Evolutionary conservation across 2,888 invertebrate species (phyloP), one percentile per base, ranked within the genome.

Genomic region (Drosophila melanosoma): DNA sequence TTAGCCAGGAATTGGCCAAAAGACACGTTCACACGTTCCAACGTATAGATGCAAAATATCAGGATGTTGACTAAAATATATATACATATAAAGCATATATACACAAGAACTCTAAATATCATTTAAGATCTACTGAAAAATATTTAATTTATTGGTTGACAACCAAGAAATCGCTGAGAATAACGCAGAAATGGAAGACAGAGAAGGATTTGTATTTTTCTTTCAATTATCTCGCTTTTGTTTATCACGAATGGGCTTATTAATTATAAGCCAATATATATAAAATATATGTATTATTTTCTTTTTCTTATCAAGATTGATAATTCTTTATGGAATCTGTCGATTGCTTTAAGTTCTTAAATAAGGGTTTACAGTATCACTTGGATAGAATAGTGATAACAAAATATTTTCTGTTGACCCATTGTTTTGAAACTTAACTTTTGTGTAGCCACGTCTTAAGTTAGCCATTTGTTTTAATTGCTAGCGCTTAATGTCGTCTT

Each of bases 21-120:
- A 60, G 78, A 72, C 78, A 73, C 59, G 69, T 65, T 76, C 73
- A 52, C 76, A 76, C 70, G 66, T 56, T 56, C 56, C 17, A 51
- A 42, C 36, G 11, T 36, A 11, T 29, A 51, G n/a, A 45, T 56
- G 60, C 36, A 64, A 67, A n/a, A 20, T 35, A 35, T 23, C 58
- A 68, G 79, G 79, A 78, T 74, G 38, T 51, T 20, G 6, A 15
- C 7, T 4, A 15, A 49, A 6, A 51, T 8, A 15, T 45, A 45
- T 23, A 45, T 20, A 42, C 12, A 38, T 20, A 45, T 45, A 7
- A 20, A 12, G 12, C 6, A 20, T 20, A 20, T 20, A 45, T 45
- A 45, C 12, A 23, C 15, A 45, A 45, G 15, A 15, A 23, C 26
- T 29, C 17, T 29, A 11, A 26, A 36, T 33, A 54, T 54, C 35